These are phyloP conservation scores for Equus przewalskii DNA, from an alignment of 2,113 vertebrate genomes.

Conservation along the genomic window DNA sequence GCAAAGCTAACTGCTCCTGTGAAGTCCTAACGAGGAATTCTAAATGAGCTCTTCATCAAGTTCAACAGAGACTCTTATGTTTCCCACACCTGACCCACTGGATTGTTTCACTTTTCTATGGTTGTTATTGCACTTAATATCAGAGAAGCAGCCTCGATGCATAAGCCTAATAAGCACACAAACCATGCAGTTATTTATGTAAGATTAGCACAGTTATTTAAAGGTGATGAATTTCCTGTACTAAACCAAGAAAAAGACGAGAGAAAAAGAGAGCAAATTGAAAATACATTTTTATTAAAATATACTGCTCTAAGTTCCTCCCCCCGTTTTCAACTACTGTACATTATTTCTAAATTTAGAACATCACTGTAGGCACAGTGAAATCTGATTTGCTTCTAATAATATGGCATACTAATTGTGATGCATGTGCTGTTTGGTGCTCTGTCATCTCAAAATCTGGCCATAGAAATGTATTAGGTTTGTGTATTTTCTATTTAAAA, in stretches of 20 bases:
- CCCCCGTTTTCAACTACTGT: conserved; percentile 80
- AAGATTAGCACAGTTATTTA: conserved; percentile 76
- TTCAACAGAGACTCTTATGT: conserved; percentile 74
- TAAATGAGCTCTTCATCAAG: conserved; percentile 81
- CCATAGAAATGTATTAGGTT: conserved; percentile 77
- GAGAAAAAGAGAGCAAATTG: conserved; percentile 68
- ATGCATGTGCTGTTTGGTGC: conserved; percentile 83
- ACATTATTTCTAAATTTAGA: conserved; percentile 89
- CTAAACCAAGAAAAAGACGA: conserved; percentile 71
- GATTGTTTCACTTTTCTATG: conserved; percentile 72
- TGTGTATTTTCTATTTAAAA: conserved; percentile 78
- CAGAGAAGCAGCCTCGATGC: background rate
- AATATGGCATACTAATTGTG: conserved; percentile 87
- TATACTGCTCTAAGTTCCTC: conserved; percentile 78
- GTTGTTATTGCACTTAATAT: conserved; percentile 49
- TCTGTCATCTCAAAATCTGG: conserved; percentile 78
- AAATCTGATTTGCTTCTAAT: conserved; percentile 89
- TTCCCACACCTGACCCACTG: conserved; percentile 68
- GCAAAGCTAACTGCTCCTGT: conserved; percentile 86
- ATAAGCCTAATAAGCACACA: conserved; percentile 62
- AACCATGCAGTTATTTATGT: conserved; percentile 61
- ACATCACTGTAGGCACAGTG: conserved; percentile 85
- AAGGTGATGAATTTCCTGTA: conserved; percentile 77
- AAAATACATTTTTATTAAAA: conserved; percentile 78
- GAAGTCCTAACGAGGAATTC: conserved; percentile 85